A percentile compares a stretch with the other conserved stretches of the same genome.
phyloP scores from a whole-genome alignment of 2,888 invertebrate species.

The Scaptodrosophila latifasciaeformis region DNA sequence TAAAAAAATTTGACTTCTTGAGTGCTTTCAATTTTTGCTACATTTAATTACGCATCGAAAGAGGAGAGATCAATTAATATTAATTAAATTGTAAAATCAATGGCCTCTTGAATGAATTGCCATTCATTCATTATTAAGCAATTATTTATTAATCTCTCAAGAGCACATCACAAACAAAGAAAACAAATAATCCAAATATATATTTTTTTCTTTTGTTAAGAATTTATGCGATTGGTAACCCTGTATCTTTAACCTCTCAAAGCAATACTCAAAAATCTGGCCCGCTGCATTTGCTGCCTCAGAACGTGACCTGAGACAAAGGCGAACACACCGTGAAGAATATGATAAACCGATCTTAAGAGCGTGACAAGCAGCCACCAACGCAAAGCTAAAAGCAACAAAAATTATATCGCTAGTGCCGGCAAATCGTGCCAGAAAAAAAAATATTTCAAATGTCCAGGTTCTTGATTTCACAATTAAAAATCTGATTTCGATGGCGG shows the following conservation, averaged over 20 bases:
- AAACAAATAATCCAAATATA: no score
- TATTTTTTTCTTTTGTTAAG: no score
- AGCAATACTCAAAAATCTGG: constrained; percentile 10
- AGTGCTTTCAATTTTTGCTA: no score
- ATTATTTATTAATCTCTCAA: constrained; percentile 22
- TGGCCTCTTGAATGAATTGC: no score
- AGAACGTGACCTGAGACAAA: constrained; percentile 46
- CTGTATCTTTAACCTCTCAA: constrained; percentile 26
- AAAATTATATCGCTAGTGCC: constrained; percentile 19
- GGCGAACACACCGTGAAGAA: constrained; percentile 32
- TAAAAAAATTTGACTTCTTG: no score
- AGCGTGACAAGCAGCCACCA: constrained; percentile 47
- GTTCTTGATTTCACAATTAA: constrained; percentile 62
- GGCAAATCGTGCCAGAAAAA: no score
- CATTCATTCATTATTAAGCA: no score
- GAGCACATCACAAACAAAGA: constrained; percentile 8
- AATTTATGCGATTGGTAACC: constrained; percentile 9
- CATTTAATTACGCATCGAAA: no score
- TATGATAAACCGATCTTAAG: constrained; percentile 12
- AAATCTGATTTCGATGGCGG: constrained; percentile 40
- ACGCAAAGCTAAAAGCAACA: constrained; percentile 18
- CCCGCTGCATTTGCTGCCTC: constrained; percentile 8
- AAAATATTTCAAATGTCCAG: constrained; percentile 22
- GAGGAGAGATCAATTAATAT: no score
- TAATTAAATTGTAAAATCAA: no score